A percentile compares a stretch with the other conserved stretches of the same genome.
These are phyloP conservation scores for Pelusios castaneus DNA, from an alignment of 2,113 vertebrate genomes.

Conservation along the genomic window DNA sequence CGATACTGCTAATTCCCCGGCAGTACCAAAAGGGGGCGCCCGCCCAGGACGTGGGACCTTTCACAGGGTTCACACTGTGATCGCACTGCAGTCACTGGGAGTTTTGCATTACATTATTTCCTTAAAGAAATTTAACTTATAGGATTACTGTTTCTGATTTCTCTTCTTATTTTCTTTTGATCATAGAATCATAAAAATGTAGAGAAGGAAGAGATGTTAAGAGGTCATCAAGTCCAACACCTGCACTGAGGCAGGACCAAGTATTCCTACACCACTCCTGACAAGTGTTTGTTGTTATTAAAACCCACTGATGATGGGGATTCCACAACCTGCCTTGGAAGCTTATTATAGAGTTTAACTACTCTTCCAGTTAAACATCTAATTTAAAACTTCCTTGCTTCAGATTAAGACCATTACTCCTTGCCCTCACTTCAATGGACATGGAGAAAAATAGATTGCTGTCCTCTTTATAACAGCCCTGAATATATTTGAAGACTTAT, in stretches of 20 bases:
- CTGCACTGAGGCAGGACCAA: neutral
- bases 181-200: neutral
- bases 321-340: neutral
- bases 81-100: neutral
- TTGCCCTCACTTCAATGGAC: neutral
- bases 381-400: neutral
- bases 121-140: neutral
- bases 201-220: neutral
- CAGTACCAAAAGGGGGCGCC: too few species aligned
- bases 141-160: neutral
- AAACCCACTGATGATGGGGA: neutral
- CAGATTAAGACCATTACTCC: neutral
- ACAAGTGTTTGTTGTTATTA: neutral
- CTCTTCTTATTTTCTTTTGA: neutral
- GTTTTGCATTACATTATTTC: constrained; percentile 23
- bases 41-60: too few species aligned
- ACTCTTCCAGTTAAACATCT: neutral
- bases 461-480: neutral
- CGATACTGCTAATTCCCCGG: too few species aligned
- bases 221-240: neutral
- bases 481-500: neutral
- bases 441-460: neutral
- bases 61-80: neutral
- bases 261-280: neutral
- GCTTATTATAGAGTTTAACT: neutral